Conservation (phyloP, 2,888 invertebrate genomes). For the Leuctra nigra region DNA sequence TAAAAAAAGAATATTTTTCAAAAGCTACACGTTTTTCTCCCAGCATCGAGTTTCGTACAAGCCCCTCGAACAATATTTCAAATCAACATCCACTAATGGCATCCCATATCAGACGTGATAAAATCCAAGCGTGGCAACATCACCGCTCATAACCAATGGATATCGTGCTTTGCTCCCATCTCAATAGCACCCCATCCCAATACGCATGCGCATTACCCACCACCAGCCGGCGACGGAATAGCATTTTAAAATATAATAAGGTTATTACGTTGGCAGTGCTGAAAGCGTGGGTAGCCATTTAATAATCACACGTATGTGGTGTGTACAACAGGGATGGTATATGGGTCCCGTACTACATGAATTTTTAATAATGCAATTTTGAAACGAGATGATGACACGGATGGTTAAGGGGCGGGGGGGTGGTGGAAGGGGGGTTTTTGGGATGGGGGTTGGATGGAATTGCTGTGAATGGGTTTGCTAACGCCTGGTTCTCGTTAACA, state of each 20-base stretch:
- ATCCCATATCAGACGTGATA: not conserved
- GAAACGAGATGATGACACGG: constrained; percentile 7
- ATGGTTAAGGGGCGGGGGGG: not conserved
- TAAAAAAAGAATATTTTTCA: too few species aligned
- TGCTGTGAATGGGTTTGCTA: too few species aligned
- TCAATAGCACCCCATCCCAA: too few species aligned
- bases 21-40: too few species aligned
- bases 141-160: too few species aligned
- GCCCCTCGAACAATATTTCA: too few species aligned
- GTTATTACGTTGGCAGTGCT: constrained; percentile 26
- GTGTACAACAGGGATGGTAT: constrained; percentile 3
- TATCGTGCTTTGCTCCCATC: too few species aligned
- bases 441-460: too few species aligned
- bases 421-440: too few species aligned
- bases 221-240: constrained; percentile 25
- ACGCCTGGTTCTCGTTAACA: too few species aligned
- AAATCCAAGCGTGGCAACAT: constrained; percentile 4
- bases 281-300: constrained; percentile 25
- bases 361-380: constrained; percentile 29
- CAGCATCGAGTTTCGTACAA: too few species aligned
- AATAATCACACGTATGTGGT: constrained; percentile 22
- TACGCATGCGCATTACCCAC: constrained; percentile 22
- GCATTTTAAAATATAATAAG: constrained; percentile 31
- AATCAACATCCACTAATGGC: not conserved
- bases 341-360: constrained; percentile 16